Conservation (phyloP, 2,113 vertebrate genomes). For the Athene noctua region DNA sequence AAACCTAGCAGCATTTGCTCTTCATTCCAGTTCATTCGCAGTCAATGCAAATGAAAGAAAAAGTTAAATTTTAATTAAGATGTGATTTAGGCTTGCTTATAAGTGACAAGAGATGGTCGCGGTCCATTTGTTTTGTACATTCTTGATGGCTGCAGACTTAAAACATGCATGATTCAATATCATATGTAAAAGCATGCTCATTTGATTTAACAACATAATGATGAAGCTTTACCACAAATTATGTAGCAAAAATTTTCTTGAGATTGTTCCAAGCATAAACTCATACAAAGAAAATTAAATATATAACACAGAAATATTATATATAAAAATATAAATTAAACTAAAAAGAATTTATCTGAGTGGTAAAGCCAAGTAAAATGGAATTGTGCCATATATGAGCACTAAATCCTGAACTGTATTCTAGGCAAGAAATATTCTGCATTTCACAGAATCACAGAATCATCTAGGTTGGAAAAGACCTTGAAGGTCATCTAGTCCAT, state of each 20-base stretch:
- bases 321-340: not conserved
- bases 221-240: not conserved
- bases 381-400: not conserved
- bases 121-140: not conserved
- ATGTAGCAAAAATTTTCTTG: not conserved
- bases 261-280: not conserved
- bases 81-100: not conserved
- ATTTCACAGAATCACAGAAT: not conserved
- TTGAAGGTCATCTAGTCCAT: too few species aligned
- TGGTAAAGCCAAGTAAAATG: not conserved
- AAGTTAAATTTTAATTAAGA: slow-evolving; percentile 5
- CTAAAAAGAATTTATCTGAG: not conserved
- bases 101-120: not conserved
- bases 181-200: not conserved
- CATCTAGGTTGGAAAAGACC: too few species aligned
- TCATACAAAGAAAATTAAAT: not conserved
- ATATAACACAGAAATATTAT: not conserved
- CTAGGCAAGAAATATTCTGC: not conserved
- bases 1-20: slow-evolving; percentile 8
- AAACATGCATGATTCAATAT: not conserved
- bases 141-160: not conserved
- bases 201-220: not conserved
- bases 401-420: not conserved
- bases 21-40: not conserved
- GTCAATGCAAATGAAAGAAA: not conserved